These are phyloP conservation scores for Drosophila austrosaltans DNA, from an alignment of 2,888 invertebrate genomes.

Conservation along the genomic window DNA sequence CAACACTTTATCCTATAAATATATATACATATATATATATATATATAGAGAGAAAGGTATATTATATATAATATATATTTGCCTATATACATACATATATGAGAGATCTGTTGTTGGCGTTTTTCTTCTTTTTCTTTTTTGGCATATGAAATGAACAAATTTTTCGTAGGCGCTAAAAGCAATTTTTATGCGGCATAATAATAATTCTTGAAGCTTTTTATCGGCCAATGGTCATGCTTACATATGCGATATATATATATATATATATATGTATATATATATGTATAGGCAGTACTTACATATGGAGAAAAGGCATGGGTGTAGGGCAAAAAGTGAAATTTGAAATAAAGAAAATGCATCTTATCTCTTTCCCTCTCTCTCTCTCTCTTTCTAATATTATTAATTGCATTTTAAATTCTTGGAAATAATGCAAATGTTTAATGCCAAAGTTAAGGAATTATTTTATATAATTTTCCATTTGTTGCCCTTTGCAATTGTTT, in stretches of 20 bases:
- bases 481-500: no score
- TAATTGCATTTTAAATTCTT: no score
- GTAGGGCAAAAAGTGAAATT: background rate
- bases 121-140: slow-evolving; percentile 26
- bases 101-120: slow-evolving; percentile 23
- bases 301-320: background rate
- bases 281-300: slow-evolving; percentile 2
- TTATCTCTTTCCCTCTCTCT: no score
- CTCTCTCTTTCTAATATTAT: no score
- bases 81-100: slow-evolving; percentile 30
- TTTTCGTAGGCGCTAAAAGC: slow-evolving; percentile 48
- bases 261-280: slow-evolving; percentile 2
- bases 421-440: no score
- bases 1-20: slow-evolving; percentile 19
- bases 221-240: slow-evolving; percentile 29
- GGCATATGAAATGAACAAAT: slow-evolving; percentile 26
- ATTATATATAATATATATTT: slow-evolving; percentile 17
- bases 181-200: slow-evolving; percentile 53
- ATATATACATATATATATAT: slow-evolving; percentile 13
- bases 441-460: no score
- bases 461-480: no score
- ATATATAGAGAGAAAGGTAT: slow-evolving; percentile 22
- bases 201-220: slow-evolving; percentile 59
- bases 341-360: no score
- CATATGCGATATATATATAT: background rate